Evolutionary conservation across 2,797 vertebrate species (phyloP), one percentile per base, ranked within the genome.

Genomic region (Pteronotus mesoamericanus): DNA sequence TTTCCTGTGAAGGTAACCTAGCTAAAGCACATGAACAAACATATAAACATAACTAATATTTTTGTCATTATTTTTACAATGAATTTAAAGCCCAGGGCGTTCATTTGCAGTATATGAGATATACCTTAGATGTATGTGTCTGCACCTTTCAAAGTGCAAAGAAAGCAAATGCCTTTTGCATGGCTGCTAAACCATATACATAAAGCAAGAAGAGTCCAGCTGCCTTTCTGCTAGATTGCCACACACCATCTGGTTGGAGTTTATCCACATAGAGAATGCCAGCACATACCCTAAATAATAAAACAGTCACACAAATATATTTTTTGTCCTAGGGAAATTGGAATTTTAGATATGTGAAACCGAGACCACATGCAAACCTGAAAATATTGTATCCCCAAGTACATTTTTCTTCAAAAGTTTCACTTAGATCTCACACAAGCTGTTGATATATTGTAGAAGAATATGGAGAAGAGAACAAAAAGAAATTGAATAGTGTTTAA

Each of bases 211-310:
- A 1, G 37, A 95, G 59, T 78, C 90, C 92, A 97, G 87, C 79
- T 96, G 95, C 59, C 96, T 96, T 88, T 86, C 39, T 96, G 83
- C 42, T 94, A 79, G 68, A 91, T 84, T 89, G 55, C 79, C 69
- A 64, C 15, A 80, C 34, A 94, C 95, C 95, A 97, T 94, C 91
- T 97, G 94, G 53, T 84, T 96, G 88, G 95, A 88, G 24, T 86
- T 78, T 94, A 82, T 92, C 78, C 66, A 87, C 16, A 46, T 21
- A 80, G 55, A 83, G 21, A 74, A 94, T 78, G 78, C 72, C 94
- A 96, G 78, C 22, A 80, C 48, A 86, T 24, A 61, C 16, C 32
- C 91, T 61, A 48, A 95, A 94, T 32, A 97, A 85, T 94, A 92
- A 96, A 95, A 95, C 74, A 89, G 61, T 94, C 66, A 80, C 10